phyloP scores from a whole-genome alignment of 2,888 invertebrate genomes.

The Psylliodes chrysocephalus region DNA sequence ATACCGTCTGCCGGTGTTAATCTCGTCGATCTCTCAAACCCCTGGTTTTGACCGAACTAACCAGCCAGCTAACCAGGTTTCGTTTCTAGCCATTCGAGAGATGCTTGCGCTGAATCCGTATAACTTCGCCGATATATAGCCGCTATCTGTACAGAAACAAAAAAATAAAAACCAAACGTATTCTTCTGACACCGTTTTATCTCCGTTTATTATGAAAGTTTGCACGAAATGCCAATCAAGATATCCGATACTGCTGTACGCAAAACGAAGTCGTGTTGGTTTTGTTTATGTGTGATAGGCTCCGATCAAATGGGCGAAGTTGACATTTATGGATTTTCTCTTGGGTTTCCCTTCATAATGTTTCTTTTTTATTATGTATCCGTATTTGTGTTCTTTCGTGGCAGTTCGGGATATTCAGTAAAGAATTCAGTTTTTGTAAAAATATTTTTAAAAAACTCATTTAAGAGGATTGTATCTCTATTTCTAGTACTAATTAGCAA shows the following conservation, averaged over 20 bases:
- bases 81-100: constrained; percentile 11
- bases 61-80: constrained; percentile 2
- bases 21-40: neutral
- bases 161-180: constrained; percentile 28
- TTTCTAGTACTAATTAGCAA: too few species aligned
- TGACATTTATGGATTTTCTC: neutral
- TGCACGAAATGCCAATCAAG: constrained; percentile 42
- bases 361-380: too few species aligned
- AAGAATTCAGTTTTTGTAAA: too few species aligned
- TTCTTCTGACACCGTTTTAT: constrained; percentile 38
- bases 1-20: neutral
- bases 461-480: too few species aligned
- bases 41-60: neutral
- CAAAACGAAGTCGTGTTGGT: constrained; percentile 15
- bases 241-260: constrained; percentile 33
- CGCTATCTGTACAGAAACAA: constrained; percentile 1
- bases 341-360: neutral
- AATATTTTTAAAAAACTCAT: too few species aligned
- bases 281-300: constrained; percentile 28
- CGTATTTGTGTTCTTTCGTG: too few species aligned
- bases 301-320: neutral
- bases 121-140: neutral
- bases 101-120: constrained; percentile 5
- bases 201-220: constrained; percentile 40
- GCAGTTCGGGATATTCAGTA: too few species aligned